Base-by-base conservation (phyloP, 2,797 vertebrate species). In the Pantherophis vulpinus region DNA sequence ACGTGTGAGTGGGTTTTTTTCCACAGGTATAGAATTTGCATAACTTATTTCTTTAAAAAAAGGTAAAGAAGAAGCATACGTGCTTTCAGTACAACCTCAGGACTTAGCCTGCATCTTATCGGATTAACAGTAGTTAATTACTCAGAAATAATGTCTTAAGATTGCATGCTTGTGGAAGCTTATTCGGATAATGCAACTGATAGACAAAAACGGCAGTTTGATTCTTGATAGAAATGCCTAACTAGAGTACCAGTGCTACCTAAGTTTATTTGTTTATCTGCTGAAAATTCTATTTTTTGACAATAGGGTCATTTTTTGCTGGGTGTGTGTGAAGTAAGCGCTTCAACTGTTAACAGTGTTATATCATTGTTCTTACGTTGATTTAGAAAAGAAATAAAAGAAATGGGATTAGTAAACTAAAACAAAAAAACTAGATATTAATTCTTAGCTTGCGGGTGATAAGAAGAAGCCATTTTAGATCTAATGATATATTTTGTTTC, bases 1-100 rank as follows among this genome's bases (percentile, higher is more conserved):
- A 94, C 98, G 99, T 97, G 99, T 99, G 96, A 99, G 99, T 96
- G 89, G 27, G 2, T 66, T 59, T 86, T 58, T 47, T 29, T 27
- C 32, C 2, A 29, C 42, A 87, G 92, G 25, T 0, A 0, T 37
- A 32, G 92, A 88, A 86, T 18, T 5, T 74, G 83, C 74, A 42
- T 42, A 47, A 23, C 37, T 25, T 16, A 20, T 74, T 18, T 25
- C 47, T 89, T 88, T 88, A 47, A 92, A 92, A 27, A 13, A 3
- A 0, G 91, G 92, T 42, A 4, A 93, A 63, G 14, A 5, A 2
- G 0, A 91, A 91, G 66, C 87, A 91, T 14, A 5, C 13, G 92
- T 58, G 2, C 70, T 59, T 92, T 86, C 37, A 60, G 92, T 87
- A 29, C n/a, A 83, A 37, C 1, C 86, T 55, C 56, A 91, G 90